Evolutionary conservation across 1,140 invertebrate species (phyloP).

Genomic region (Cherax quadricarinatus): DNA sequence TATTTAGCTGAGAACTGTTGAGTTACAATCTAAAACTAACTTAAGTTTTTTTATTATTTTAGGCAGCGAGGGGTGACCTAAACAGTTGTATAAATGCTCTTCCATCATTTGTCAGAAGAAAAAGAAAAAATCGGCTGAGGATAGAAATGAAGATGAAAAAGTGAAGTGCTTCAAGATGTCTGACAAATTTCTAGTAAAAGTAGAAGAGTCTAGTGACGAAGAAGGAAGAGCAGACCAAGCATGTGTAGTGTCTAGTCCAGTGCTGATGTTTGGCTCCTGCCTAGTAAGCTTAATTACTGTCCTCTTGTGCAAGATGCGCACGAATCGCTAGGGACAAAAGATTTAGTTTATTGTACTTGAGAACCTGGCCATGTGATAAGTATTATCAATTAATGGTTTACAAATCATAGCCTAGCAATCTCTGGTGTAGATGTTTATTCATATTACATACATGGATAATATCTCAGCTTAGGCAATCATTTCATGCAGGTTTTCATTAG

Average conservation of each 20-base stretch:
- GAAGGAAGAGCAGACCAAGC: conserved; percentile 33
- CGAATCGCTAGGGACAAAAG: neutral
- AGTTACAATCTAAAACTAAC: neutral
- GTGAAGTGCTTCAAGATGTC: neutral
- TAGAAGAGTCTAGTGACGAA: conserved; percentile 57
- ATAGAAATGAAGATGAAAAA: conserved; percentile 10
- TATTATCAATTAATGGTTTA: neutral
- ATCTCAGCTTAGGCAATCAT: neutral
- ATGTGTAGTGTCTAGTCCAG: conserved; percentile 56
- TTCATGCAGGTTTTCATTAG: neutral
- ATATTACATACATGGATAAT: neutral
- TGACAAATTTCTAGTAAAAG: neutral
- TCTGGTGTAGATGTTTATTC: neutral
- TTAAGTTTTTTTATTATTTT: neutral
- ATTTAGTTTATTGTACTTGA: neutral
- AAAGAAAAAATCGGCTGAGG: neutral
- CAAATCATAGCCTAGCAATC: neutral
- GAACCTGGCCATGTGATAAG: neutral
- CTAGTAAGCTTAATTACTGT: conserved; percentile 52
- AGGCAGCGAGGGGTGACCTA: conserved; percentile 65
- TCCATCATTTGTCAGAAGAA: conserved; percentile 21
- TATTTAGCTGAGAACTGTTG: neutral
- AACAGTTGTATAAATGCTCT: conserved; percentile 39
- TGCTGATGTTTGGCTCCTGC: conserved; percentile 55
- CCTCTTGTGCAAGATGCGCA: conserved; percentile 58